Conservation (phyloP, 2,888 invertebrate genomes). For the Chironomus tentans region DNA sequence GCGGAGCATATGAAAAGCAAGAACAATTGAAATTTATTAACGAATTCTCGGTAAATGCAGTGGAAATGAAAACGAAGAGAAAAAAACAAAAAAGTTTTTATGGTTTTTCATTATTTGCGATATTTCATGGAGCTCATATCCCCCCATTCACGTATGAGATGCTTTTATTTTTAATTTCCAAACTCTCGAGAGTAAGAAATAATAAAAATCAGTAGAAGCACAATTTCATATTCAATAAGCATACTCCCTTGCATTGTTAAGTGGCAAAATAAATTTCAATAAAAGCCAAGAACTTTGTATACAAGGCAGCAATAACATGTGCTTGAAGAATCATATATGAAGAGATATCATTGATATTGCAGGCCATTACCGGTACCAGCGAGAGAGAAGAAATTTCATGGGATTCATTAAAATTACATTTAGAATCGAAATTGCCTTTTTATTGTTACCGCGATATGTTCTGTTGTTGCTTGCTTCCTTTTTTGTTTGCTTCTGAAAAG, state of each 20-base stretch:
- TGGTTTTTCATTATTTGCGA: constrained; percentile 22
- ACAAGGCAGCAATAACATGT: too few relatives aligned
- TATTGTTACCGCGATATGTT: not conserved
- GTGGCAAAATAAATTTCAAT: constrained; percentile 24
- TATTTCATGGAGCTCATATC: not conserved
- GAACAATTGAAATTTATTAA: constrained; percentile 24
- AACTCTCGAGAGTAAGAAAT: not conserved
- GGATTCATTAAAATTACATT: constrained; percentile 20
- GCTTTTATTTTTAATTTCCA: not conserved
- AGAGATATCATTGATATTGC: constrained; percentile 22
- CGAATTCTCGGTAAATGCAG: not conserved
- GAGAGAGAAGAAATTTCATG: not conserved
- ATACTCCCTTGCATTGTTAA: constrained; percentile 9
- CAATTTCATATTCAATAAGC: constrained; percentile 22
- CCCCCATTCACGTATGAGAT: not conserved
- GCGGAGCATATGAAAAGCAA: not conserved
- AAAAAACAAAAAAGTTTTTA: constrained; percentile 2
- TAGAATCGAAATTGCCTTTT: constrained; percentile 15
- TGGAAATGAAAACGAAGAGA: too few relatives aligned
- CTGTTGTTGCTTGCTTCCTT: too few relatives aligned
- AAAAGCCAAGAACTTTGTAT: not conserved
- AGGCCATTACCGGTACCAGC: not conserved
- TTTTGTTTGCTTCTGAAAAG: too few relatives aligned
- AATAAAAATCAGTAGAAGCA: not conserved
- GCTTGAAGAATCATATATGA: not conserved